phyloP scores from a whole-genome alignment of 1,140 invertebrate genomes.

The Ips typographus region DNA sequence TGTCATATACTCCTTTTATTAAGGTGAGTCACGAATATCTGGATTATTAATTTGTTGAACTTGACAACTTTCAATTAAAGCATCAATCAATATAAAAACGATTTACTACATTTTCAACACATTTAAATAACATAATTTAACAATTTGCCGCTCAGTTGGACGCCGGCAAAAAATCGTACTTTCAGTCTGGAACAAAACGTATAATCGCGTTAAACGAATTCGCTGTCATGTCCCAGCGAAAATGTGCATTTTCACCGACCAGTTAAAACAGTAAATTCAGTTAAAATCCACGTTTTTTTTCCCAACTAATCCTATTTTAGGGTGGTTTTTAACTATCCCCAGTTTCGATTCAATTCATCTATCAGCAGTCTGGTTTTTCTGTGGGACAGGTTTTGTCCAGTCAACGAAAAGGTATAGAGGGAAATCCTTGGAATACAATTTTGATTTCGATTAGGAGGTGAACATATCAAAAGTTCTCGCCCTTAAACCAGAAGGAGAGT shows the following conservation, averaged over 20 bases:
- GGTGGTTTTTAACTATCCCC: no score
- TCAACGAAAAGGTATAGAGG: background rate
- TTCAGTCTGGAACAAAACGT: conserved; percentile 19
- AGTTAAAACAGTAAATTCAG: conserved; percentile 24
- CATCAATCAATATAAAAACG: background rate
- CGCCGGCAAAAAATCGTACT: conserved; percentile 18
- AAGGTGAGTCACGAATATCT: no score
- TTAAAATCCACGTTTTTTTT: conserved; percentile 12
- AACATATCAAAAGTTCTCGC: no score
- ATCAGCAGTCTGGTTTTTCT: no score
- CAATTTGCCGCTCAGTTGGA: conserved; percentile 14
- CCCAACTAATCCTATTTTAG: background rate
- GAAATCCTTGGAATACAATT: background rate
- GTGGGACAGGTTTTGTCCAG: background rate
- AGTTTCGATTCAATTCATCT: no score
- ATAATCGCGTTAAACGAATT: conserved; percentile 31
- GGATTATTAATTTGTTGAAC: no score
- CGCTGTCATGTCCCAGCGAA: conserved; percentile 20
- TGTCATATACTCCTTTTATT: no score
- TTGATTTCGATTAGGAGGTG: background rate
- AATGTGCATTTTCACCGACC: conserved; percentile 26
- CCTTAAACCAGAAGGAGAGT: no score
- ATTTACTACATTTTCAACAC: conserved; percentile 9
- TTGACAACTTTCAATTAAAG: no score
- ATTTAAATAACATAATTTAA: conserved; percentile 26